These are phyloP conservation scores for Morus bassanus DNA, from an alignment of 2,797 vertebrate species.

Conservation along the genomic window DNA sequence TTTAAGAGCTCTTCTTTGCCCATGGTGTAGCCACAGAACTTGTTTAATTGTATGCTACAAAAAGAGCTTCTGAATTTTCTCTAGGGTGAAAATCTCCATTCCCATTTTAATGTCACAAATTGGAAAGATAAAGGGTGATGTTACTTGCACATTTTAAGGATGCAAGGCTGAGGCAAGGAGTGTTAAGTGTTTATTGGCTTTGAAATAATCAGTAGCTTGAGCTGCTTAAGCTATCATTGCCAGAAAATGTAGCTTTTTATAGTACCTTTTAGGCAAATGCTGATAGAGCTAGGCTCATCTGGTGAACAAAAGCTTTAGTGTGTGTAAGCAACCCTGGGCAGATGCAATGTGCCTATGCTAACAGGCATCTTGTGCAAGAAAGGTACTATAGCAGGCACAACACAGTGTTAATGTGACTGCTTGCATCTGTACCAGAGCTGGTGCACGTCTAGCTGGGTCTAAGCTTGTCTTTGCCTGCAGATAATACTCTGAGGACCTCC, in stretches of 20 bases:
- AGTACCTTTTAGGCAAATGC: neutral
- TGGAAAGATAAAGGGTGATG: neutral
- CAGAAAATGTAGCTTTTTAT: neutral
- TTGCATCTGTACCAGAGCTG: neutral
- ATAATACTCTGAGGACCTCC: neutral
- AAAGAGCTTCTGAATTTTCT: neutral
- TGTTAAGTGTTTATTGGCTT: neutral
- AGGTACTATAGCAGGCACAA: neutral
- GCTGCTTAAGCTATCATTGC: neutral
- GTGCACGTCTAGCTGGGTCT: neutral
- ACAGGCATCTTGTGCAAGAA: neutral
- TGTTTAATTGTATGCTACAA: neutral
- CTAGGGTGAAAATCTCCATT: neutral
- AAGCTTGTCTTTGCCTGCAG: neutral
- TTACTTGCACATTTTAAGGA: neutral
- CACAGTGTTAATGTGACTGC: fast-evolving
- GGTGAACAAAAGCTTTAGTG: neutral
- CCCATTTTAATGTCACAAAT: neutral
- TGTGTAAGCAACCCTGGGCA: neutral
- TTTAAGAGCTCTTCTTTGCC: neutral
- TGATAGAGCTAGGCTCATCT: neutral
- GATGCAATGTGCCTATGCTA: neutral
- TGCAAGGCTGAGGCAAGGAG: neutral
- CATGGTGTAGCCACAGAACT: neutral
- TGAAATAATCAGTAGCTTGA: neutral